A percentile compares a stretch with the other conserved stretches of the same genome.
Evolutionary conservation across 2,797 vertebrate genomes (phyloP).

Genomic region (Anguilla anguilla): DNA sequence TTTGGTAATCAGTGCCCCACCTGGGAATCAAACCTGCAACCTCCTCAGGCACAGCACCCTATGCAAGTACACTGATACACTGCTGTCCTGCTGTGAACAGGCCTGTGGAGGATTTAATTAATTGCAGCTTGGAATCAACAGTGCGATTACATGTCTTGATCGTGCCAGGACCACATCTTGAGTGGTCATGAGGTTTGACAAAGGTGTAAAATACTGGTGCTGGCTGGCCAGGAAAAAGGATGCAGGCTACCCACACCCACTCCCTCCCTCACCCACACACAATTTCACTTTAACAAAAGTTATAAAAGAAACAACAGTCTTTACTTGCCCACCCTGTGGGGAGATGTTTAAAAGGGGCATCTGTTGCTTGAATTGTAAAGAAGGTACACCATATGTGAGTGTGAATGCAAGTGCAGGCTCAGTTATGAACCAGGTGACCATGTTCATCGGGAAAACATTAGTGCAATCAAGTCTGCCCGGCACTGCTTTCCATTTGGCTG

Average conservation of each 20-base stretch:
- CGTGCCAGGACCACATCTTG: neutral
- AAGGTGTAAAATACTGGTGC: neutral
- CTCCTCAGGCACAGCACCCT: neutral
- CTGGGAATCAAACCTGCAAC: neutral
- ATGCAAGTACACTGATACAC: neutral
- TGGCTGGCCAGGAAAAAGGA: neutral
- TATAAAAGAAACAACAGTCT: neutral
- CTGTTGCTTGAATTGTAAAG: conserved; percentile 45
- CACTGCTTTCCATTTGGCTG: conserved; percentile 52
- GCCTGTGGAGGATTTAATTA: neutral
- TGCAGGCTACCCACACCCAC: conserved; percentile 24
- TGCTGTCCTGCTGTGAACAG: neutral
- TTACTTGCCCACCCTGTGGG: neutral
- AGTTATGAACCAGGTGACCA: conserved; percentile 49
- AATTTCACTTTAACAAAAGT: neutral
- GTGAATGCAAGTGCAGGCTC: conserved; percentile 40
- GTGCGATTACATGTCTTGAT: neutral
- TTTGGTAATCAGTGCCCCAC: neutral
- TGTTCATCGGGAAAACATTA: conserved; percentile 62
- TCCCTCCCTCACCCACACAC: conserved; percentile 25
- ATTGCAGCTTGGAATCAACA: neutral
- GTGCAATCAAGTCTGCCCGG: conserved; percentile 32
- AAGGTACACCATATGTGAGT: conserved; percentile 37
- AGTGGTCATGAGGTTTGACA: neutral
- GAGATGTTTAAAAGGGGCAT: conserved; percentile 26